phyloP scores from a whole-genome alignment of 2,888 invertebrate genomes.

The Eudemis profundana region DNA sequence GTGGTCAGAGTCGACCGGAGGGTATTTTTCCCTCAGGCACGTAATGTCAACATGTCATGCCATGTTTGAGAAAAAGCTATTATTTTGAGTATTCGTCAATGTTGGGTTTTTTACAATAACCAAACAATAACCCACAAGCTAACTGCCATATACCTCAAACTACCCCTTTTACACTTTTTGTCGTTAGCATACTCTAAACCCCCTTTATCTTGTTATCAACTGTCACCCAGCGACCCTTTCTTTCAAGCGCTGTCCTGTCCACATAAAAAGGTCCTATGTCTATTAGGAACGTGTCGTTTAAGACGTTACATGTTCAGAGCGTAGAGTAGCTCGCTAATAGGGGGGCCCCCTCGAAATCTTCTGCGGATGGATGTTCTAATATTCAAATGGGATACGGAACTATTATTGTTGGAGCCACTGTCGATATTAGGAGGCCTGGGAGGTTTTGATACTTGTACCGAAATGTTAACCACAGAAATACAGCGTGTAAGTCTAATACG shows the following conservation, averaged over 20 bases:
- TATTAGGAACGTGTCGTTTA: background rate
- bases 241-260: background rate
- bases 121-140: too few relatives aligned
- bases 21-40: too few relatives aligned
- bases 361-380: slow-evolving; percentile 84
- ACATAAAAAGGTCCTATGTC: background rate
- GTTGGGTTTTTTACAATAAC: too few relatives aligned
- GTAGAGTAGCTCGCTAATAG: slow-evolving; percentile 51
- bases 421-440: slow-evolving; percentile 69
- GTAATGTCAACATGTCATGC: too few relatives aligned
- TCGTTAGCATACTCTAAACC: slow-evolving; percentile 28
- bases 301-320: background rate
- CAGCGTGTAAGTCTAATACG: too few relatives aligned
- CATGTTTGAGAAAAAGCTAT: too few relatives aligned
- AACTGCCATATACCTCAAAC: too few relatives aligned
- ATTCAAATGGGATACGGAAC: slow-evolving; percentile 86
- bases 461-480: too few relatives aligned
- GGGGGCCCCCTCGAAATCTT: slow-evolving; percentile 73
- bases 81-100: too few relatives aligned
- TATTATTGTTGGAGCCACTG: slow-evolving; percentile 85
- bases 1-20: too few relatives aligned
- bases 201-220: slow-evolving; percentile 39
- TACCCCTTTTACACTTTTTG: slow-evolving; percentile 25
- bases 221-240: slow-evolving; percentile 39
- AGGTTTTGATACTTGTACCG: slow-evolving; percentile 62